A percentile compares a stretch with the other conserved stretches of the same genome.
Conservation (phyloP, 2,797 vertebrate genomes). For the Anniella stebbinsi region DNA sequence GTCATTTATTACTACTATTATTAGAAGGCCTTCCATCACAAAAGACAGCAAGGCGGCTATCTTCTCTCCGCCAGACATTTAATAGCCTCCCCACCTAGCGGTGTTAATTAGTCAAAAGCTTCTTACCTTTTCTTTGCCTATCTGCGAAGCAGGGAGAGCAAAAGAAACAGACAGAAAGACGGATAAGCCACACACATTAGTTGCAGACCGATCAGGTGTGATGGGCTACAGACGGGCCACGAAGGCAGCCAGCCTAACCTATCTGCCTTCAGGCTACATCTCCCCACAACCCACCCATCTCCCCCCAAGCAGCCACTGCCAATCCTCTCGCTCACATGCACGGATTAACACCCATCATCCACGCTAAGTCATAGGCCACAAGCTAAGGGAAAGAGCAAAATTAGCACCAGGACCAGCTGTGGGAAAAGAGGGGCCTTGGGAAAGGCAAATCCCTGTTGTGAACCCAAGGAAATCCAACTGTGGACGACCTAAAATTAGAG, state of each 20-base stretch:
- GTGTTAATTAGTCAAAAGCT: rapidly evolving
- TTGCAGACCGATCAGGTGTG: not conserved
- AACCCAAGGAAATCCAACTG: not conserved
- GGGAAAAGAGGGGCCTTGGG: not conserved
- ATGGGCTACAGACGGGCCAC: too few relatives aligned
- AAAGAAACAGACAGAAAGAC: conserved; percentile 34
- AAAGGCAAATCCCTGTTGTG: not conserved
- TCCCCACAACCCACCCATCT: not conserved
- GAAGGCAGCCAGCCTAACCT: not conserved
- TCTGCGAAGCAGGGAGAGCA: conserved; percentile 76
- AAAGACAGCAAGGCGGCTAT: too few relatives aligned
- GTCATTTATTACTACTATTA: too few relatives aligned
- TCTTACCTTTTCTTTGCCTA: conserved; percentile 84
- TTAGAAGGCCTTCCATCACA: too few relatives aligned
- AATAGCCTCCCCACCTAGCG: not conserved
- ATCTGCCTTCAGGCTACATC: not conserved
- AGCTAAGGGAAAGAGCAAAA: not conserved
- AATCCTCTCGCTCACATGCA: not conserved
- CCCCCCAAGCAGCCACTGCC: not conserved
- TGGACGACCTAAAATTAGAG: not conserved
- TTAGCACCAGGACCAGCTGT: not conserved
- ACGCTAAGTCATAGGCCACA: not conserved
- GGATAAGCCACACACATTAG: not conserved
- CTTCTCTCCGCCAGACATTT: not conserved
- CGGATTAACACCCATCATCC: not conserved